Evolutionary conservation across 2,113 vertebrate genomes (phyloP).

Genomic region (Phocoena sinus): DNA sequence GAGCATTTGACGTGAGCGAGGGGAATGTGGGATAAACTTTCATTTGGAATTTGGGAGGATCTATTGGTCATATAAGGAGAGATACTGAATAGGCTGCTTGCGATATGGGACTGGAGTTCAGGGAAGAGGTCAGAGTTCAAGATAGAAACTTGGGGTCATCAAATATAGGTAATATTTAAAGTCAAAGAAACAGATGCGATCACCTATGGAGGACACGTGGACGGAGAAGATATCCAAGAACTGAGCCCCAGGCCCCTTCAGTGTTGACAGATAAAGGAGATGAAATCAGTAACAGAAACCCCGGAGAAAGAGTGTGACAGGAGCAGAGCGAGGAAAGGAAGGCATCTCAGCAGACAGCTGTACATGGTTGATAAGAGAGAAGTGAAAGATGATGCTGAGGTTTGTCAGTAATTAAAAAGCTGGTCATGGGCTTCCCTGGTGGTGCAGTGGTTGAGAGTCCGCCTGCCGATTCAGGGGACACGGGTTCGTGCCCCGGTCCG

Average conservation of each 20-base stretch:
- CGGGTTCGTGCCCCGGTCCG: too few relatives aligned
- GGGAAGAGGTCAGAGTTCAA: not conserved
- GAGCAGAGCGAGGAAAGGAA: not conserved
- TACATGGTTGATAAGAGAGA: not conserved
- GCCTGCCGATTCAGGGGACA: too few relatives aligned
- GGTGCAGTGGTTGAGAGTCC: too few relatives aligned
- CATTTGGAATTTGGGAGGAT: not conserved
- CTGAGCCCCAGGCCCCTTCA: not conserved
- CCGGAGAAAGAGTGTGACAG: not conserved
- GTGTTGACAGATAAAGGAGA: not conserved
- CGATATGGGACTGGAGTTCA: not conserved
- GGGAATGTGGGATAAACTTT: not conserved
- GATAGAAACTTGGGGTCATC: not conserved
- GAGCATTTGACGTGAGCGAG: not conserved
- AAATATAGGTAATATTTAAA: not conserved
- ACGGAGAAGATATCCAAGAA: not conserved
- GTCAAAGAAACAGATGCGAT: not conserved
- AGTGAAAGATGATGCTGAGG: not conserved
- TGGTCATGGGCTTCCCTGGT: too few relatives aligned
- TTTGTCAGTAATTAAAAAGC: not conserved
- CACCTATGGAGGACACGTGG: fast-evolving
- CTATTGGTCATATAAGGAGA: not conserved
- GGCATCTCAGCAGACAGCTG: not conserved
- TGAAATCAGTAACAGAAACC: not conserved
- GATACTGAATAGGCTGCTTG: not conserved